Evolutionary conservation across 2,888 invertebrate genomes (phyloP).

Genomic region (Dryobotodes eremita): DNA sequence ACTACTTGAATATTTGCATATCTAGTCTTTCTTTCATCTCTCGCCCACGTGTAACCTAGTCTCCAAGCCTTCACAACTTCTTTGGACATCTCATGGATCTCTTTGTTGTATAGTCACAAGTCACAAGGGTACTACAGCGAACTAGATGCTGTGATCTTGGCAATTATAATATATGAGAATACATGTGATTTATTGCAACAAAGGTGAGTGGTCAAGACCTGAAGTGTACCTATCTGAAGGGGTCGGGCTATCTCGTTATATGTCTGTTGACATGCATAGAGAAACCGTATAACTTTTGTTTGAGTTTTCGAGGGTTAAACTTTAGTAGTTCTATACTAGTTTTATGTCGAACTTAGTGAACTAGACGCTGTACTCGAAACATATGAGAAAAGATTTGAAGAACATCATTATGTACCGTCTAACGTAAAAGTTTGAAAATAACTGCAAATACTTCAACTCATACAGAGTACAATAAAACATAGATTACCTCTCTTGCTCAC

Average conservation of each 20-base stretch:
- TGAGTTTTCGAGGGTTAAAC: background rate
- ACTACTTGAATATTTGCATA: background rate
- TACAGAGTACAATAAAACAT: background rate
- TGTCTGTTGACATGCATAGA: background rate
- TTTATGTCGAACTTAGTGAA: background rate
- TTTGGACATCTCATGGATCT: background rate
- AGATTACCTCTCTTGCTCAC: background rate
- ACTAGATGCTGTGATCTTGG: constrained; percentile 1
- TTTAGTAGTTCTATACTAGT: constrained; percentile 6
- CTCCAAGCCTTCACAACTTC: background rate
- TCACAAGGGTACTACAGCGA: background rate
- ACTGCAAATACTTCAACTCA: background rate
- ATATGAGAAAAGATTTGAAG: constrained; percentile 10
- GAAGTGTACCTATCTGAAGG: background rate
- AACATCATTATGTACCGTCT: background rate
- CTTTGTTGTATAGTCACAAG: background rate
- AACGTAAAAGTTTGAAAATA: background rate
- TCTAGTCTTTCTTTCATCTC: too few species aligned
- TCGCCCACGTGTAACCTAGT: background rate
- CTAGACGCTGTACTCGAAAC: background rate
- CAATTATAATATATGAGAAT: constrained; percentile 12
- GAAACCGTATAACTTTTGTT: background rate
- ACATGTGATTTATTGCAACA: background rate
- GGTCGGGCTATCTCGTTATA: background rate
- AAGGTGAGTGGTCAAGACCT: constrained; percentile 22